Evolutionary conservation across 2,888 invertebrate species (phyloP), one percentile per base, ranked within the genome.

Genomic region (Aradus depressus): DNA sequence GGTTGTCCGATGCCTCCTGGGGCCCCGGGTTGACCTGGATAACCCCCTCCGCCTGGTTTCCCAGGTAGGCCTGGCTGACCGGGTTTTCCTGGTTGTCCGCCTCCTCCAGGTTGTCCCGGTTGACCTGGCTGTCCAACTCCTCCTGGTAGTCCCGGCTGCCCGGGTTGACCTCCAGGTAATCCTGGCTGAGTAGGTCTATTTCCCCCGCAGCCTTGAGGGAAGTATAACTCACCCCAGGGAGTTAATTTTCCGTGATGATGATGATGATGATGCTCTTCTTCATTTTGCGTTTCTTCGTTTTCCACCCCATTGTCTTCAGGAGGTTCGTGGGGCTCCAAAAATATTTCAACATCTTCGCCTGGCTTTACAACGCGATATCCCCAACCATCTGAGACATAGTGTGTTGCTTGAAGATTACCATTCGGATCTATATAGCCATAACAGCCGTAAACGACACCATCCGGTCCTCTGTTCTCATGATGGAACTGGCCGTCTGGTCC

Each of bases 391-490:
- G 84, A 83, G 10, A 85, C 75, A 64, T 84, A 85, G 67, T 83
- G 82, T 21, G 83, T 83, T 41, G 78, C 81, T 28, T 77, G 74
- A 10, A 82, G 71, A 54, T 72, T 72, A 31, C 75, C 75, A 42
- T 77, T 76, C 1, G 81, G 77, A 65, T 84, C 81, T 34, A 84
- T 75, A 66, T 81, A 81, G 23, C 85, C 85, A 61, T 84, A 85
- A 65, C 85, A 85, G 58, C 85, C 85, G 61, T 84, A 84, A 1
- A 84, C 84, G 16, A 84, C 80, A 18, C 80, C 81, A 61, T 84
- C 84, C 0, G 81, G 79, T 3, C 82, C 84, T 51, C 80, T 76
- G 53, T 75, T 79, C 68, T 85, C 84, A 64, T 84, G 84, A 65
- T 84, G 84, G 65, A 84, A 85, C 68, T 84, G 84, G 34, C 81